phyloP scores from a whole-genome alignment of 2,888 invertebrate genomes.

The Drosophila melanocephala region DNA sequence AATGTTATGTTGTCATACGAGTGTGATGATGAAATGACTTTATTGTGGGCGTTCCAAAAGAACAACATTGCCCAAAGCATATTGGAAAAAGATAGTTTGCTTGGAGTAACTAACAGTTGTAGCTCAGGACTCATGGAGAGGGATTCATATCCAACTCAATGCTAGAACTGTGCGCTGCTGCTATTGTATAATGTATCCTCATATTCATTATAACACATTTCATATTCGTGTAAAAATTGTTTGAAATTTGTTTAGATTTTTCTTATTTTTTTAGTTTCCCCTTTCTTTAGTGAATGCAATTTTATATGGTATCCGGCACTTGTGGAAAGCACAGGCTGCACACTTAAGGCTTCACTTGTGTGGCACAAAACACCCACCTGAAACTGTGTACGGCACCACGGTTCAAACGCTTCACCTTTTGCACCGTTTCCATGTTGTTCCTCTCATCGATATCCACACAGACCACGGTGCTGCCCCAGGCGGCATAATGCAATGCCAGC shows the following conservation, averaged over 20 bases:
- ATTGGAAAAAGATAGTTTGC: not conserved
- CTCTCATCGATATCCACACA: slow-evolving; percentile 92
- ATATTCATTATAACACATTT: not conserved
- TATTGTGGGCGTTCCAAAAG: too few relatives aligned
- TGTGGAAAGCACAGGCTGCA: not conserved
- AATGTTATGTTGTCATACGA: too few relatives aligned
- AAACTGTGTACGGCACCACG: slow-evolving; percentile 85
- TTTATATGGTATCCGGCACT: not conserved
- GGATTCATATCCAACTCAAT: not conserved
- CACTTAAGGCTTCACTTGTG: not conserved
- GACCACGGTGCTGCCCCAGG: slow-evolving; percentile 90
- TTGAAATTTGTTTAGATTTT: not conserved
- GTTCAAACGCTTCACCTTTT: slow-evolving; percentile 86
- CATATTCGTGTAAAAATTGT: not conserved
- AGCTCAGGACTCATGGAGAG: too few relatives aligned
- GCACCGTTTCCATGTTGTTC: slow-evolving; percentile 89
- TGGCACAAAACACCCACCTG: slow-evolving; percentile 81
- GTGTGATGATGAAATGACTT: too few relatives aligned
- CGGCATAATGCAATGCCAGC: slow-evolving; percentile 90
- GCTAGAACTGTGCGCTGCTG: not conserved
- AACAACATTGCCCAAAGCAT: not conserved
- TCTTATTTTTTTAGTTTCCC: not conserved
- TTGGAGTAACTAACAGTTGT: not conserved
- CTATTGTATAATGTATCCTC: not conserved
- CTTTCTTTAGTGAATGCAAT: not conserved